Evolutionary conservation across 2,888 invertebrate genomes (phyloP), one percentile per base, ranked within the genome.

Genomic region (Quadroppia sp.): DNA sequence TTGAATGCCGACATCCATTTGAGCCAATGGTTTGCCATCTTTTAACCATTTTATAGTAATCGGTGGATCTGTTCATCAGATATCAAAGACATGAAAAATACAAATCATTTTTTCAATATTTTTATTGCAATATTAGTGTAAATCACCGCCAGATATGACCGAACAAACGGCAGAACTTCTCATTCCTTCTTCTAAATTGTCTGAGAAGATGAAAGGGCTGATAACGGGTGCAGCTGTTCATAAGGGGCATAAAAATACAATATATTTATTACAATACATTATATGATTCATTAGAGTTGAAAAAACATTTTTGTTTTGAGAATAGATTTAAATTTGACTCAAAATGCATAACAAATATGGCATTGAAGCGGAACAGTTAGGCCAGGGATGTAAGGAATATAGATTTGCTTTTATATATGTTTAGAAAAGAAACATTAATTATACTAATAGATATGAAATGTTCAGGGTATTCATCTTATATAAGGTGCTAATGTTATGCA

Each of bases 41-140:
- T 82, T 82, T 50, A 80, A 79, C 83, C 83, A 83, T 17, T 78
- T 78, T 25, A 83, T 80, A 36, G 78, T 79, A 45, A 83, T 80
- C 25, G 83, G 83, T 36, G 81, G 79, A 77, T 83, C 83, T 4
- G 82, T 77, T 15, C 15, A 45, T 45, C 82, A 20, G 13, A 53
- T 25, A 23, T 6, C 4, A 50, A 50, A 50, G 4, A 50, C 20
- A 50, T 25, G 23, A 56, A 20, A 56, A 25, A 56, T 56, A 13
- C 6, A 23, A 56, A 56, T 23, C 23, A 23, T 23, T 11, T 13
- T 28, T 25, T 23, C 20, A 56, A 56, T 23, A 28, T 17, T 13
- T 64, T 64, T 64, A 30, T 23, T 64, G 20, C 40, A 25, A 53
- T 13, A 25, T 4, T 20, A 40, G 17, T 15, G 28, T 17, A 7